These are phyloP conservation scores for Drosophila greeni DNA, from an alignment of 2,888 invertebrate genomes.

Conservation along the genomic window DNA sequence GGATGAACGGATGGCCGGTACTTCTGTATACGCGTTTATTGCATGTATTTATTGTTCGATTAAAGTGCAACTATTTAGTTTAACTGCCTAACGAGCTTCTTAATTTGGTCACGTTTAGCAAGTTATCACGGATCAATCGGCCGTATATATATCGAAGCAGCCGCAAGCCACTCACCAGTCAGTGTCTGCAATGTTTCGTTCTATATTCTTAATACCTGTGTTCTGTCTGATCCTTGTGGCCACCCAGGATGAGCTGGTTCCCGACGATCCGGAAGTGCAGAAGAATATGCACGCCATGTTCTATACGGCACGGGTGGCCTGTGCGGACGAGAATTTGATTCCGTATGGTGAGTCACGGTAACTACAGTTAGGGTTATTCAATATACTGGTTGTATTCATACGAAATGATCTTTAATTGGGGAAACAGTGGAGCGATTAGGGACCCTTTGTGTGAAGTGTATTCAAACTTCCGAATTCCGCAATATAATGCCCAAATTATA, in stretches of 20 bases:
- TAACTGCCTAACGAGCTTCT: conserved; percentile 39
- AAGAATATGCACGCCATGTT: conserved; percentile 42
- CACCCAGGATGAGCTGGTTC: conserved; percentile 35
- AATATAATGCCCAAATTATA: conserved; percentile 17
- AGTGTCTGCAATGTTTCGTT: conserved; percentile 32
- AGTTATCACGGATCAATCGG: background rate
- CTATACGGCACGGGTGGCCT: conserved; percentile 27
- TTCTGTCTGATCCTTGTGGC: conserved; percentile 5
- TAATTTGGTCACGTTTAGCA: conserved; percentile 28
- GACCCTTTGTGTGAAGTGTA: conserved; percentile 30
- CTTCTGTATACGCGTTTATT: conserved; percentile 51
- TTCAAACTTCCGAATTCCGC: conserved; percentile 34
- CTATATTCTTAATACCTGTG: background rate
- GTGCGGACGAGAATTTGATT: conserved; percentile 51
- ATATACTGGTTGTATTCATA: background rate
- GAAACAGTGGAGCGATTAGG: conserved; percentile 8
- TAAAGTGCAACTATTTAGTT: conserved; percentile 68
- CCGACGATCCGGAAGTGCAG: conserved; percentile 53
- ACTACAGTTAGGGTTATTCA: background rate
- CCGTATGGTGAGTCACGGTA: conserved; percentile 49
- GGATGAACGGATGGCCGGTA: conserved; percentile 53
- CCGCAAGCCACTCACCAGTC: background rate
- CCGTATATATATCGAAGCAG: conserved; percentile 4
- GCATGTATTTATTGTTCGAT: conserved; percentile 73
- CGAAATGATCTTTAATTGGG: conserved; percentile 10